Base-by-base conservation (phyloP, 2,888 invertebrate genomes). In the Epistrophe eligans region DNA sequence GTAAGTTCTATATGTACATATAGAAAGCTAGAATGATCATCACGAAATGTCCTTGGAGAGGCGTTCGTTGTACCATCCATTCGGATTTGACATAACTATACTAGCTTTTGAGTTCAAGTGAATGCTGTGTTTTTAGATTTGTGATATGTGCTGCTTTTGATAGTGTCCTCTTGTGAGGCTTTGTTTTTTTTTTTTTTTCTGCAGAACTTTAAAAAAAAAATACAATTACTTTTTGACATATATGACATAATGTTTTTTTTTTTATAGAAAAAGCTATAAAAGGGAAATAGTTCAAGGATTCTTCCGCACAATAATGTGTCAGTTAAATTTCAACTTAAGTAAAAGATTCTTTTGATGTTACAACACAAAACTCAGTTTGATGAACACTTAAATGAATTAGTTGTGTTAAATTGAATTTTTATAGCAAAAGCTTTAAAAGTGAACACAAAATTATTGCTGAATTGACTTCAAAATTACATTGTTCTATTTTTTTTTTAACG, bases 41-140 rank as follows among this genome's bases (percentile, higher is more conserved):
- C 24, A 24, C 24, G 43, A 32, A 38, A 48, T 64, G 72, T 79
- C 77, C 77, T 77, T 77, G 77, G 32, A 62, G 19, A 77, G 19
- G 13, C 17, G 7, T 38, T 6, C 17, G 11, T 38, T 6, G 17
- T 17, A 7, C 15, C 32, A 71, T 77, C 60, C 60, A 62, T 70
- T 40, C 19, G 52, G 17, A 57, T 48, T 43, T 77, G 70, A 60
- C 50, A 67, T 10, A 35, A 5, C 35, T 35, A 35, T 9, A 67
- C 67, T 50, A 13, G 67, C 50, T 67, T 67, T 67, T 35, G 50
- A 50, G 67, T 67, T 50, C 50, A 67, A 50, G 50, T 67, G 50
- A 67, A 28, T 67, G 48, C 38, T 67, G 67, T 67, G 15, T 62
- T 43, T 40, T 17, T 32, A 62, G 40, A 62, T 40, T 43, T 62